Percentiles rank a stretch among this genome's conserved stretches.
These are phyloP conservation scores for Hypselothyrea guttata DNA, from an alignment of 2,888 invertebrate species.

Conservation along the genomic window DNA sequence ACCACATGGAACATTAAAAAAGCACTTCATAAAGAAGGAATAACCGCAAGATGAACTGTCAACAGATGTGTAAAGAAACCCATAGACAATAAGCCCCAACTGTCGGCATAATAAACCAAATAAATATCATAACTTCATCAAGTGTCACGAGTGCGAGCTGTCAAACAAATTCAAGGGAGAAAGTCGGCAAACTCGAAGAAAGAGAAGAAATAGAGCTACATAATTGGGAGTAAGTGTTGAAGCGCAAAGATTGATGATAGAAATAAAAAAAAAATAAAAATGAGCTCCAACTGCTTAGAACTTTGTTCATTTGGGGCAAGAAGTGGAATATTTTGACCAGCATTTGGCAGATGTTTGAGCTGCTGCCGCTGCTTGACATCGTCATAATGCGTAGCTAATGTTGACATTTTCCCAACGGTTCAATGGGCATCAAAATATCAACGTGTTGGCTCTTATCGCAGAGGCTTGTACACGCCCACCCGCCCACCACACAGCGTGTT, in stretches of 20 bases:
- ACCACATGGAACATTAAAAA: too few relatives aligned
- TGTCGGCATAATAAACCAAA: constrained; percentile 55
- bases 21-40: too few relatives aligned
- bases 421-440: constrained; percentile 67
- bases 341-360: constrained; percentile 4
- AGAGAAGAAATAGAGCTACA: constrained; percentile 1
- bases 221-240: constrained; percentile 66
- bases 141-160: constrained; percentile 34
- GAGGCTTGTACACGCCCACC: constrained; percentile 21
- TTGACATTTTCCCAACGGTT: constrained; percentile 72
- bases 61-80: constrained; percentile 29
- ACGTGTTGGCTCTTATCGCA: constrained; percentile 54
- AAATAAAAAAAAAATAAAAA: constrained; percentile 39
- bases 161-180: neutral
- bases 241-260: constrained; percentile 79
- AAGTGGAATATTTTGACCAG: constrained; percentile 35
- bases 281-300: constrained; percentile 20
- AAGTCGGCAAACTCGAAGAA: too few relatives aligned
- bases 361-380: constrained; percentile 32
- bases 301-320: constrained; percentile 33
- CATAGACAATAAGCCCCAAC: constrained; percentile 29
- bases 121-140: constrained; percentile 75
- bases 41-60: constrained; percentile 53
- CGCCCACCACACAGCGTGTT: constrained; percentile 27
- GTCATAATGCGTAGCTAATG: constrained; percentile 68